Percentiles rank a stretch among this genome's conserved stretches.
These are phyloP conservation scores for Smittia aterrima DNA, from an alignment of 2,888 invertebrate species.

Conservation along the genomic window DNA sequence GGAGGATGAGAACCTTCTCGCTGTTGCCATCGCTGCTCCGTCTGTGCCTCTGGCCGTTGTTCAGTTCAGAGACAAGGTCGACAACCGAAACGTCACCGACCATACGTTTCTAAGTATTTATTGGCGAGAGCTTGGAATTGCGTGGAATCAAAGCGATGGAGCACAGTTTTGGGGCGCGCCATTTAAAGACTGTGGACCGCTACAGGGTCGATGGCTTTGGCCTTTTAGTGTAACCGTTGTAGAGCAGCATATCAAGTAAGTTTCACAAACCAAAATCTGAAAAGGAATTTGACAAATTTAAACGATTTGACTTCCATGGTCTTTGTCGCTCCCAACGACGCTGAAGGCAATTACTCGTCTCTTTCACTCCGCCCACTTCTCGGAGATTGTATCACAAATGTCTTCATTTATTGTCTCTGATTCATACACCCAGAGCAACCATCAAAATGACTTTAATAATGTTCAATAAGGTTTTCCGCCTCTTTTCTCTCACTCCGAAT, in stretches of 20 bases:
- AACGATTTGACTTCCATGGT: too few relatives aligned
- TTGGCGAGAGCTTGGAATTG: conserved; percentile 53
- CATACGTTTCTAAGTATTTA: conserved; percentile 53
- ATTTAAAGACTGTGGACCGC: conserved; percentile 53
- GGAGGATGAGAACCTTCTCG: conserved; percentile 53
- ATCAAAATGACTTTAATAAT: background rate
- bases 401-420: background rate
- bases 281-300: background rate
- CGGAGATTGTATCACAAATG: too few relatives aligned
- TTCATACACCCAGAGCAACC: background rate
- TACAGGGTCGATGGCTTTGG: conserved; percentile 54
- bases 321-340: too few relatives aligned
- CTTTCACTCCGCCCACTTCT: too few relatives aligned
- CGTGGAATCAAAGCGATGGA: conserved; percentile 54
- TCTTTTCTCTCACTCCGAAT: background rate
- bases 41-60: conserved; percentile 54
- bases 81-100: conserved; percentile 49
- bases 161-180: conserved; percentile 54
- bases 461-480: background rate
- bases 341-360: too few relatives aligned
- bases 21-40: conserved; percentile 54
- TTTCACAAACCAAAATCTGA: conserved; percentile 23
- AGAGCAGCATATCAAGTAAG: conserved; percentile 52
- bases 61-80: conserved; percentile 54
- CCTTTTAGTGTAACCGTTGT: conserved; percentile 54